These are phyloP conservation scores for Whitmania pigra DNA, from an alignment of 1,140 invertebrate species.

Conservation along the genomic window DNA sequence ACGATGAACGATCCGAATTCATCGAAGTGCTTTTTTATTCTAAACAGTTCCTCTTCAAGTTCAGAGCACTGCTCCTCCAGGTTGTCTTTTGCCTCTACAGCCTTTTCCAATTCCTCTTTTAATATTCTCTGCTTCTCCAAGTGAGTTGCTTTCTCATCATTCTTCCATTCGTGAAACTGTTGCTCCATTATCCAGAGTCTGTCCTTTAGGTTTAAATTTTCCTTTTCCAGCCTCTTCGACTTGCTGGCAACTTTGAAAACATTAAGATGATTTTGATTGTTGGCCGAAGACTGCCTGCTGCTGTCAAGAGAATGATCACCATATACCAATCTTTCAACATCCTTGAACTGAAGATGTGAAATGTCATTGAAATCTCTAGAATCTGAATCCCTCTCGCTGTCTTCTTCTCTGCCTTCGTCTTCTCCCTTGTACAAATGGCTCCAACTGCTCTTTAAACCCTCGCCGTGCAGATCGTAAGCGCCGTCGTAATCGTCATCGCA, in stretches of 20 bases:
- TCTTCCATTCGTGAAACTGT: not conserved
- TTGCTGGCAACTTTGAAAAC: too few species aligned
- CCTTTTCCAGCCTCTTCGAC: too few species aligned
- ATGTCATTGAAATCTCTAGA: too few species aligned
- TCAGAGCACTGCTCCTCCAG: not conserved
- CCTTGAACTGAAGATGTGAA: too few species aligned
- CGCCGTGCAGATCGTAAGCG: not conserved
- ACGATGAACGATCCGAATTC: not conserved
- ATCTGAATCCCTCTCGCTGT: too few species aligned
- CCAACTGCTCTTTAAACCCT: not conserved
- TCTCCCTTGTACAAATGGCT: slow-evolving; percentile 4
- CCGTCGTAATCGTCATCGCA: not conserved
- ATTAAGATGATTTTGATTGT: too few species aligned
- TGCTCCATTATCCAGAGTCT: not conserved
- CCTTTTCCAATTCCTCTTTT: slow-evolving; percentile 1
- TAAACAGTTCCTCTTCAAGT: not conserved
- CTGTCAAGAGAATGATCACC: too few species aligned
- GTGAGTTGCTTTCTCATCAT: not conserved
- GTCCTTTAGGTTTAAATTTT: not conserved
- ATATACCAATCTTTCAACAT: too few species aligned
- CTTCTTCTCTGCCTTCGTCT: not conserved
- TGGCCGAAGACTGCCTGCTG: too few species aligned
- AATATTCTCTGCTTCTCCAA: not conserved
- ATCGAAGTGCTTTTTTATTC: not conserved
- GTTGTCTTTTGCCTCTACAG: not conserved